These are phyloP conservation scores for Myocastor coypus DNA, from an alignment of 2,113 vertebrate species.

Conservation along the genomic window DNA sequence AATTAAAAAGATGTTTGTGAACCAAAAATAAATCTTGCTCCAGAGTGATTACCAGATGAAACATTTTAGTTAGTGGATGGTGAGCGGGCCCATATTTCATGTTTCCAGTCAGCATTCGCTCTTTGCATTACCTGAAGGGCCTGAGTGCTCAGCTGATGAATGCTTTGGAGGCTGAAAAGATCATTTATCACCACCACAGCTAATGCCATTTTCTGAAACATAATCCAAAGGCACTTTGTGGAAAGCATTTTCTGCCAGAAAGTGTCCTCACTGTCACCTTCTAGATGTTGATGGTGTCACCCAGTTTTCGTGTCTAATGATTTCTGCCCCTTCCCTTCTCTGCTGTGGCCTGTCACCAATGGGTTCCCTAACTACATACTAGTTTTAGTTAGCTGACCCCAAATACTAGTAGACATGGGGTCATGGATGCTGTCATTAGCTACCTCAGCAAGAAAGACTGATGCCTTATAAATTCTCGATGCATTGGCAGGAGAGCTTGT, in stretches of 20 bases:
- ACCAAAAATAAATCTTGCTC: conserved; percentile 77
- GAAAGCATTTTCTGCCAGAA: conserved; percentile 50
- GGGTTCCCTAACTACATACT: background rate
- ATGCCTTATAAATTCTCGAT: background rate
- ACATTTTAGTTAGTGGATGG: conserved; percentile 78
- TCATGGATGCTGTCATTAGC: rapidly evolving
- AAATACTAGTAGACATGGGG: rapidly evolving
- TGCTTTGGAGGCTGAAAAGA: conserved; percentile 60
- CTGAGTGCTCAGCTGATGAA: conserved; percentile 63
- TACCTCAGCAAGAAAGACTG: background rate
- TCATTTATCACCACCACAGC: conserved; percentile 66
- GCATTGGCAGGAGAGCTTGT: background rate
- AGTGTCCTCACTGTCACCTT: background rate
- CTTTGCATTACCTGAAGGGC: conserved; percentile 67
- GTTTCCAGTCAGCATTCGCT: background rate
- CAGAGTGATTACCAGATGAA: conserved; percentile 77
- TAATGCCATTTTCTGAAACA: conserved; percentile 69
- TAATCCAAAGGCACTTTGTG: conserved; percentile 59
- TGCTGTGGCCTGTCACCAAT: background rate
- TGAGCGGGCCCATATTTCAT: conserved; percentile 73
- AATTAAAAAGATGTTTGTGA: conserved; percentile 79
- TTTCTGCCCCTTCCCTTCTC: background rate
- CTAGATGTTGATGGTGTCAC: background rate
- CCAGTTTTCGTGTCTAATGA: background rate
- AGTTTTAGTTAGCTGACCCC: background rate